Evolutionary conservation across 1,140 invertebrate genomes (phyloP).

Genomic region (Camponotus vicinus): DNA sequence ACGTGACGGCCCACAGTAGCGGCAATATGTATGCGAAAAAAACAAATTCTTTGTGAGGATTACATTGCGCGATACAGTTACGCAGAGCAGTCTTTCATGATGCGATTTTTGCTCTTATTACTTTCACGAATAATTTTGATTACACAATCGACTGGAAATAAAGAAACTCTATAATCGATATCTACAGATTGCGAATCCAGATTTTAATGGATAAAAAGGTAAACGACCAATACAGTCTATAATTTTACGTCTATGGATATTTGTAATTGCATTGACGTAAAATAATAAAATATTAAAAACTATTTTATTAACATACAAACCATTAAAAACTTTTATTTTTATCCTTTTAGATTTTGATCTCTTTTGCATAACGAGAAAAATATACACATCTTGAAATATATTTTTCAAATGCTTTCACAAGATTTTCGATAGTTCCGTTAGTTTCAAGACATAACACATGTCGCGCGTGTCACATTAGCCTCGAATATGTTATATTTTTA

Average conservation of each 20-base stretch:
- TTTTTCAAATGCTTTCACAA: background rate
- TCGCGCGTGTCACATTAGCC: constrained; percentile 41
- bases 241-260: background rate
- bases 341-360: background rate
- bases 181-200: background rate
- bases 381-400: background rate
- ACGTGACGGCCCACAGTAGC: constrained; percentile 42
- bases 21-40: constrained; percentile 5
- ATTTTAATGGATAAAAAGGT: background rate
- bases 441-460: constrained; percentile 32
- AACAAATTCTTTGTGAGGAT: constrained; percentile 21
- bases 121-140: constrained; percentile 40
- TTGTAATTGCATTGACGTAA: background rate
- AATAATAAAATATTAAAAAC: too few species aligned
- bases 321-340: background rate
- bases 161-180: constrained; percentile 16
- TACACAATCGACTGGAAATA: background rate
- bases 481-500: constrained; percentile 46
- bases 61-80: constrained; percentile 26
- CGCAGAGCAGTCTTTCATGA: background rate
- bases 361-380: background rate
- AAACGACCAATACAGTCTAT: background rate
- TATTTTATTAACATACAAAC: too few species aligned
- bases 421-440: constrained; percentile 15
- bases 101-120: constrained; percentile 37